Base-by-base conservation (phyloP, 2,797 vertebrate genomes). In the Benthosema pterotum region DNA sequence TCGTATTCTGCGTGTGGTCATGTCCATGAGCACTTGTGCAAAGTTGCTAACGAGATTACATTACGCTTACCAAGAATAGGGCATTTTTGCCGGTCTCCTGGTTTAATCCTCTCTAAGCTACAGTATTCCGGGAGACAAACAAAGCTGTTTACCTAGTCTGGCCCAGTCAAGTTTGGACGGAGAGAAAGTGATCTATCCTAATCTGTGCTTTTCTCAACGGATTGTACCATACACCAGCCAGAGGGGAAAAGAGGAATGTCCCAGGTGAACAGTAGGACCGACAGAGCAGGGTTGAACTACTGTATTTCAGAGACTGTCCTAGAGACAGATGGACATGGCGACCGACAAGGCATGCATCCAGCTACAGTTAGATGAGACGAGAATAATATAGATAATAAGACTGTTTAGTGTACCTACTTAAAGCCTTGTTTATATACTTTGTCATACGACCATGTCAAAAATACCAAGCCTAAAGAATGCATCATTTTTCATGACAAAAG, bases 81-180 rank as follows among this genome's bases (percentile, higher is more conserved):
- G 11, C 0, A 2, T 48, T 43, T 62, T 38, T 38, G 32, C 11
- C 19, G 46, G 2, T 51, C 14, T 25, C 49, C 14, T n/a, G 42
- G 12, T 12, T 17, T 55, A 42, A 19, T 17, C 3, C 53, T 57
- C 2, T 14, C 2, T 15, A 68, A 65, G 65, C 58, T 47, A 38
- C 32, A 9, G 32, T 64, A 50, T 46, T 58, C 51, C 12, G 32
- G 14, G 50, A 60, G 67, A 65, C 60, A 71, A 73, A 66, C 59
- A 67, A 59, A 25, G 50, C 57, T 71, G 48, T 75, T 77, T 55
- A 54, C 63, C 32, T 52, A 61, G 4, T 47, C 48, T 11, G 8
- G 8, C 53, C 48, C 16, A 19, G 42, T 51, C 32, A 67, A 48
- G 16, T 25, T 2, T 65, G 57, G 9, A 16, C 25, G 25, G 22